A percentile compares a stretch with the other conserved stretches of the same genome.
phyloP scores from a whole-genome alignment of 2,797 vertebrate species.

The Pantherophis vulpinus region DNA sequence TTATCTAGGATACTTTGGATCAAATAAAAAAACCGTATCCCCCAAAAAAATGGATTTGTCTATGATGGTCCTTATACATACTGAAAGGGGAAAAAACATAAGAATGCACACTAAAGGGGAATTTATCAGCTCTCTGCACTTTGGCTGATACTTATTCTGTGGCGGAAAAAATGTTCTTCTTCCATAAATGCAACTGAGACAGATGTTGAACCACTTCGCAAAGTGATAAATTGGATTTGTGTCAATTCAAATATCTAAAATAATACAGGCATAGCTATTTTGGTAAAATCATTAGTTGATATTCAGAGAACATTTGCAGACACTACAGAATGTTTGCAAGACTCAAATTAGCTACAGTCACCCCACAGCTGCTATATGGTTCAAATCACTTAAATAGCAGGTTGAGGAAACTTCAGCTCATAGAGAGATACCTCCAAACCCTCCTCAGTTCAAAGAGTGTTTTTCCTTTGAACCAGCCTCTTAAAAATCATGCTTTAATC shows the following conservation, averaged over 20 bases:
- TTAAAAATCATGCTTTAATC: neutral
- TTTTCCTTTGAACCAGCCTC: neutral
- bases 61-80: neutral
- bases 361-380: rapidly evolving
- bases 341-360: neutral
- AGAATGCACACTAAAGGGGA: neutral
- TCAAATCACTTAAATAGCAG: neutral
- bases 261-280: neutral
- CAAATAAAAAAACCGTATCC: neutral
- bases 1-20: neutral
- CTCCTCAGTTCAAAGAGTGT: rapidly evolving
- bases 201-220: neutral
- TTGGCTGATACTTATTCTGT: neutral
- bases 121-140: neutral
- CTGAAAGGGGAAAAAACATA: neutral
- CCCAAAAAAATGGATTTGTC: neutral
- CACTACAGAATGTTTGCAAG: neutral
- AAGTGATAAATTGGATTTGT: rapidly evolving
- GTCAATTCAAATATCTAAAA: rapidly evolving
- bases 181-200: neutral
- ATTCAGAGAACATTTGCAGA: neutral
- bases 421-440: neutral
- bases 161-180: neutral
- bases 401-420: neutral
- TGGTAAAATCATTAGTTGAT: neutral